Conservation (phyloP, 2,888 invertebrate species). For the Reticulitermes lucifugus region DNA sequence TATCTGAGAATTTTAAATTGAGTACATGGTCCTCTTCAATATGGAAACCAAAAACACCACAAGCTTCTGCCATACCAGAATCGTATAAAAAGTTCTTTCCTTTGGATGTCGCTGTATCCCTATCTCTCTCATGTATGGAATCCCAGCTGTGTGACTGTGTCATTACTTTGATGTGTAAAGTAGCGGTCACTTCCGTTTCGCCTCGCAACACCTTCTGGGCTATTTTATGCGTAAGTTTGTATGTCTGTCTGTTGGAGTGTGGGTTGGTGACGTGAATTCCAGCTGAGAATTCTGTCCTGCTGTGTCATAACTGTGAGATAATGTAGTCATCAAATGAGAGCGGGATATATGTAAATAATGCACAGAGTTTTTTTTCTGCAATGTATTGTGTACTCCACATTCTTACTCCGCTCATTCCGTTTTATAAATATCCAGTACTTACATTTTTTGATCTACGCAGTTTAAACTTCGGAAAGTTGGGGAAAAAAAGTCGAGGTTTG, state of each 20-base stretch:
- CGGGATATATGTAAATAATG: too few relatives aligned
- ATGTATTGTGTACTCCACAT: too few relatives aligned
- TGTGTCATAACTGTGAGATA: too few relatives aligned
- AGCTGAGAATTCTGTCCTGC: neutral
- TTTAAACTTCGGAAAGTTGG: too few relatives aligned
- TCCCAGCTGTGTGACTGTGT: neutral
- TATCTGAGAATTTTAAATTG: neutral
- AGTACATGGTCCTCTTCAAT: neutral
- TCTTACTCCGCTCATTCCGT: too few relatives aligned
- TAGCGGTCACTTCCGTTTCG: slow-evolving; percentile 25
- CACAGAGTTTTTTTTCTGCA: too few relatives aligned
- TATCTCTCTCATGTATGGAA: neutral
- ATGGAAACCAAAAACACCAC: neutral
- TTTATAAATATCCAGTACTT: too few relatives aligned
- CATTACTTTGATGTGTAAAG: slow-evolving; percentile 40
- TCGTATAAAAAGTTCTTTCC: slow-evolving; percentile 3
- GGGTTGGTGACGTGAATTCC: neutral
- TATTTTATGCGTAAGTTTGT: neutral
- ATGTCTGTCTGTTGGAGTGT: too few relatives aligned
- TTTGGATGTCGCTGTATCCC: neutral
- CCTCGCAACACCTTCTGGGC: neutral
- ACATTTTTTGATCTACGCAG: too few relatives aligned
- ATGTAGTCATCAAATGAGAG: too few relatives aligned
- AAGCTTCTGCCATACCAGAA: neutral
- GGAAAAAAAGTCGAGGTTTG: too few relatives aligned